phyloP scores from a whole-genome alignment of 2,113 vertebrate species.

The Caloenas nicobarica region DNA sequence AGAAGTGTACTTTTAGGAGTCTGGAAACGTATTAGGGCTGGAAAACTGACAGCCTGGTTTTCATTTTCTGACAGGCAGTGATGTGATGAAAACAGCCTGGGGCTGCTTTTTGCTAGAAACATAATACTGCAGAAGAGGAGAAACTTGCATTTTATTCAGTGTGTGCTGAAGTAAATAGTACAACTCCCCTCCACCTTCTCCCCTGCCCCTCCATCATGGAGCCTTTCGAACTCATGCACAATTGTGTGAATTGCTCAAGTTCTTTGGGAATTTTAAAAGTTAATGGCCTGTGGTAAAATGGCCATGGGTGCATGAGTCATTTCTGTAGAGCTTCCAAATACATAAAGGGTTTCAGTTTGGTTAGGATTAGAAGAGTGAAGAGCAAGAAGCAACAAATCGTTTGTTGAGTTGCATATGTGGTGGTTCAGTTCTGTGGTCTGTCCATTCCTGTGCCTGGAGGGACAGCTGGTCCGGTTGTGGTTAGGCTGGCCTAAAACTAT shows the following conservation, averaged over 20 bases:
- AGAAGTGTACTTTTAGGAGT: background rate
- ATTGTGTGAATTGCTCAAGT: background rate
- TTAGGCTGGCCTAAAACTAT: slow-evolving; percentile 37
- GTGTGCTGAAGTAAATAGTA: background rate
- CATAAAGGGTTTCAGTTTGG: background rate
- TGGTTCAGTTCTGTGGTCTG: background rate
- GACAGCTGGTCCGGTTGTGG: background rate
- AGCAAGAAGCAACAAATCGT: background rate
- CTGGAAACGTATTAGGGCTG: background rate
- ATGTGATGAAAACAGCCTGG: background rate
- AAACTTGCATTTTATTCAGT: background rate
- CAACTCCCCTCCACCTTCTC: background rate
- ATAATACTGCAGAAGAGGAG: background rate
- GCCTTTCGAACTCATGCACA: background rate
- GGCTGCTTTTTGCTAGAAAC: background rate
- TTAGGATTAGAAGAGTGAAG: background rate
- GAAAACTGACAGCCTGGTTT: background rate
- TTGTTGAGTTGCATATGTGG: background rate
- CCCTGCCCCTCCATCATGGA: background rate
- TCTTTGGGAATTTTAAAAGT: background rate
- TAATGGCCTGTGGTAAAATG: background rate
- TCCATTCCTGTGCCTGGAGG: background rate
- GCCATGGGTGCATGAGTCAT: background rate
- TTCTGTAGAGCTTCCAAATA: background rate
- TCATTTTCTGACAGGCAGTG: background rate